Conservation (phyloP, 2,888 invertebrate genomes). For the Mimachlamys varia region DNA sequence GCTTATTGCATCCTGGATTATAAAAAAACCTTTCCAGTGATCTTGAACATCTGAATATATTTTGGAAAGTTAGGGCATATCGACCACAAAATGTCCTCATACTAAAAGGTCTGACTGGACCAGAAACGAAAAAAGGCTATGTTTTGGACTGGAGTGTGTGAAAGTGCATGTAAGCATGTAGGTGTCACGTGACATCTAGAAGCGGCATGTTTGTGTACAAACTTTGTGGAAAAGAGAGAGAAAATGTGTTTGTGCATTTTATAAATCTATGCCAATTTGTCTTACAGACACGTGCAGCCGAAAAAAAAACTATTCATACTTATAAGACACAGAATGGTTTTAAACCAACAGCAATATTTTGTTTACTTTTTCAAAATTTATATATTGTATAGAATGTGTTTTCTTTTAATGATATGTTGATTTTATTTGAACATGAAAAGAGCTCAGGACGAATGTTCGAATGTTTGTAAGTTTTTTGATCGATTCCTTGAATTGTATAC, state of each 20-base stretch:
- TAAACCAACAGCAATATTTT: slow-evolving; percentile 26
- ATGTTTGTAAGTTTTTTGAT: neutral
- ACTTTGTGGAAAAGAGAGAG: neutral
- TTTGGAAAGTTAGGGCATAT: neutral
- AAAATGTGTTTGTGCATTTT: neutral
- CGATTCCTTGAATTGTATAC: neutral
- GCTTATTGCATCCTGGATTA: neutral
- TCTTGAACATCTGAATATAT: neutral
- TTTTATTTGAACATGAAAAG: neutral
- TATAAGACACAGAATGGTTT: neutral
- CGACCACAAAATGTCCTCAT: neutral
- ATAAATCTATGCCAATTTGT: slow-evolving; percentile 3
- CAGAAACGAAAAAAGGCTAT: neutral
- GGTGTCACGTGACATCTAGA: neutral
- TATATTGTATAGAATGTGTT: neutral
- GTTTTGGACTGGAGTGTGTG: neutral
- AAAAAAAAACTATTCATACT: neutral
- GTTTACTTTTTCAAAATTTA: slow-evolving; percentile 13
- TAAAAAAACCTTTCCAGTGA: neutral
- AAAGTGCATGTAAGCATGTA: neutral
- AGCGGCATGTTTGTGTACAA: neutral
- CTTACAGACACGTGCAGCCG: neutral
- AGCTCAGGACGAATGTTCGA: neutral
- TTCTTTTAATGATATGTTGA: neutral
- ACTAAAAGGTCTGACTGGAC: neutral